Evolutionary conservation across 2,113 vertebrate species (phyloP).

Genomic region (Antennarius striatus): DNA sequence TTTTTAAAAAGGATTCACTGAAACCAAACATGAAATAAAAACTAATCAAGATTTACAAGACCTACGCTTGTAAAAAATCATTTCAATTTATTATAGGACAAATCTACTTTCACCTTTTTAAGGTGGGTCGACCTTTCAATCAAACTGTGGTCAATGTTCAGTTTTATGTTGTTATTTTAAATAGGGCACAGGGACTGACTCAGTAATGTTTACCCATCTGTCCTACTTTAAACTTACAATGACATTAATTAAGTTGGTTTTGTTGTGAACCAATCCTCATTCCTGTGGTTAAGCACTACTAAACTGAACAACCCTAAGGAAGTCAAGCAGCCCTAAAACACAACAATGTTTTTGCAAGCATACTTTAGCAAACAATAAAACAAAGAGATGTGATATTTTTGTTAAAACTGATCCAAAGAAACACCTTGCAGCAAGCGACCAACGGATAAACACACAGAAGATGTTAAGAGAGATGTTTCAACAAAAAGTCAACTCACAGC

Average conservation of each 20-base stretch:
- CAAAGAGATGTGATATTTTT: neutral
- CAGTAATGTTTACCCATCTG: neutral
- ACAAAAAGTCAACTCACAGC: constrained; percentile 80
- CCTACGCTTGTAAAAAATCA: too few relatives aligned
- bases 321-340: neutral
- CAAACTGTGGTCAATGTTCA: neutral
- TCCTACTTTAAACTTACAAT: neutral
- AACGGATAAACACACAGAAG: neutral
- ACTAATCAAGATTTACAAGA: too few relatives aligned
- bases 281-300: neutral
- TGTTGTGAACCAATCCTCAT: neutral
- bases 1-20: too few relatives aligned
- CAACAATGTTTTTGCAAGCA: neutral
- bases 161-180: neutral
- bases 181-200: neutral
- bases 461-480: neutral
- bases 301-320: neutral
- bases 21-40: too few relatives aligned
- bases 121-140: neutral
- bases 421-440: neutral
- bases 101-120: too few relatives aligned
- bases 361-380: neutral
- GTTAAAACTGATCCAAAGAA: neutral
- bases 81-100: too few relatives aligned
- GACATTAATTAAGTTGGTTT: neutral